phyloP scores from a whole-genome alignment of 2,113 vertebrate species.

The Nesospiza acunhae region DNA sequence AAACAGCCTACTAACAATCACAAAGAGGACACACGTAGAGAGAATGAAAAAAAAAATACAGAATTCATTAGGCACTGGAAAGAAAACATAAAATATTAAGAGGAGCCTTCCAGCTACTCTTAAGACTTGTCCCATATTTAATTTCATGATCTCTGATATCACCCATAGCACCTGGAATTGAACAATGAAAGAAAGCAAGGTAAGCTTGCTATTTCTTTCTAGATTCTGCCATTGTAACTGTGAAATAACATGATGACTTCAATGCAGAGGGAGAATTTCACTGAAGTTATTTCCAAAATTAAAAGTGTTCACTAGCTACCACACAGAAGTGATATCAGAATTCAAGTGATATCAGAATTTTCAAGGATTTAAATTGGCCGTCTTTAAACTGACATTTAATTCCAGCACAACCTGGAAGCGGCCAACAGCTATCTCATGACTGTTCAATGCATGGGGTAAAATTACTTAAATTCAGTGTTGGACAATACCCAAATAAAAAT shows the following conservation, averaged over 20 bases:
- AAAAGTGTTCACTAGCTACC: neutral
- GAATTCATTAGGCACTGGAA: neutral
- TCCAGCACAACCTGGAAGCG: neutral
- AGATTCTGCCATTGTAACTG: neutral
- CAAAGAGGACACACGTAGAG: neutral
- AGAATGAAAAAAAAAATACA: neutral
- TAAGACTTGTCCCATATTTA: neutral
- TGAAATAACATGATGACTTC: neutral
- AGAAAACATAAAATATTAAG: neutral
- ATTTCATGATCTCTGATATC: neutral
- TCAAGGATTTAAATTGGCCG: neutral
- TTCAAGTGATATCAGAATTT: neutral
- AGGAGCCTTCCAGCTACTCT: neutral
- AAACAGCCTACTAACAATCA: neutral
- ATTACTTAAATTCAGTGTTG: constrained; percentile 25
- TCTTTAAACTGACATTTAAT: neutral
- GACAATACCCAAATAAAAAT: constrained; percentile 21
- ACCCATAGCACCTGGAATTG: neutral
- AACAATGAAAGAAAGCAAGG: neutral
- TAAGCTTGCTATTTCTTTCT: neutral
- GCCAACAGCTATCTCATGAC: neutral
- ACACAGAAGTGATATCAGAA: neutral
- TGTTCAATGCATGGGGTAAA: neutral
- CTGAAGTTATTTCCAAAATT: neutral
- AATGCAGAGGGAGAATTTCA: neutral